Evolutionary conservation across 2,113 vertebrate species (phyloP).

Genomic region (Formicarius rufipectus): DNA sequence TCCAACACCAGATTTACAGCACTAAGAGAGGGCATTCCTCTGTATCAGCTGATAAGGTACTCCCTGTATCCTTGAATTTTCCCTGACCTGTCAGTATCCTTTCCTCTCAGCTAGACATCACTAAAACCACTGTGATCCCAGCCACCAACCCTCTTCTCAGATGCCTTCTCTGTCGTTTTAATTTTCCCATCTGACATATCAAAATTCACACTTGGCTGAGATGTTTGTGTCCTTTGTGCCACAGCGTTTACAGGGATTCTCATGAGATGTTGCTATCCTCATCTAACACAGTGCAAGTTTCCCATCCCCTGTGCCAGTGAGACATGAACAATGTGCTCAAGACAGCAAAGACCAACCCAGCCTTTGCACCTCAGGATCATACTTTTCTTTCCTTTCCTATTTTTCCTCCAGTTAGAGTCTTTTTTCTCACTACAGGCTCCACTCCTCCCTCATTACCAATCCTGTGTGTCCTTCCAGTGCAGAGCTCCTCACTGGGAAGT

Average conservation of each 20-base stretch:
- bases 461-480: neutral
- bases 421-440: neutral
- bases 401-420: neutral
- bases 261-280: neutral
- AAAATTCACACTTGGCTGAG: neutral
- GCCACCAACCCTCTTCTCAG: neutral
- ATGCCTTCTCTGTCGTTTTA: neutral
- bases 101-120: neutral
- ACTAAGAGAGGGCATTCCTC: neutral
- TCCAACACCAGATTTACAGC: neutral
- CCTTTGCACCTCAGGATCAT: neutral
- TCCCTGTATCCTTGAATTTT: neutral
- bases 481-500: neutral
- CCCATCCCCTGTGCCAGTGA: fast-evolving
- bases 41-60: neutral
- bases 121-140: neutral
- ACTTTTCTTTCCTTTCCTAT: neutral
- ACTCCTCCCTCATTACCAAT: neutral
- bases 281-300: neutral
- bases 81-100: neutral
- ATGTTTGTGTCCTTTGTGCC: neutral
- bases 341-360: neutral
- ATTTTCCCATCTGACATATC: neutral
- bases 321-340: neutral
- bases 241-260: neutral